Evolutionary conservation across 2,888 invertebrate species (phyloP).

Genomic region (Caenorhabditis sp.): DNA sequence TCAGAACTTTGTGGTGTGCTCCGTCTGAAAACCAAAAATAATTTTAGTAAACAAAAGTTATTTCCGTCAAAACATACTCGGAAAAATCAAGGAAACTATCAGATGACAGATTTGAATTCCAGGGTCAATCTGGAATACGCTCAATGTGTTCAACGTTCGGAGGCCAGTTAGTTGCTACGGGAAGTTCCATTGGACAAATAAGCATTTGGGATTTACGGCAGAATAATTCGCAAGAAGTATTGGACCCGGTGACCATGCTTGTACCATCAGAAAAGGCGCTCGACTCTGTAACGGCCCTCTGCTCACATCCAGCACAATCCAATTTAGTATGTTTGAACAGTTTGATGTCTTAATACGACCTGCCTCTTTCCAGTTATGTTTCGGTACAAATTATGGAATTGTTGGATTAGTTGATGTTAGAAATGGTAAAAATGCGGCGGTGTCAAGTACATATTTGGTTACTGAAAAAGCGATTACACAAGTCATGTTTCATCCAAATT

Average conservation of each 20-base stretch:
- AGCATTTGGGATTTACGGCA: slow-evolving; percentile 36
- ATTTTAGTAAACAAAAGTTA: too few relatives aligned
- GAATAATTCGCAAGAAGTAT: slow-evolving; percentile 5
- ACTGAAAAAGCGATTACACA: slow-evolving; percentile 27
- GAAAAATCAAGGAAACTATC: too few relatives aligned
- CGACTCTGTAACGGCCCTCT: slow-evolving; percentile 56
- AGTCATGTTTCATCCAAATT: slow-evolving; percentile 58
- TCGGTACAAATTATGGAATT: slow-evolving; percentile 45
- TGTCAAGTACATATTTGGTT: slow-evolving; percentile 28
- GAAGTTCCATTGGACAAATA: slow-evolving; percentile 34
- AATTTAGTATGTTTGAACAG: slow-evolving; percentile 48
- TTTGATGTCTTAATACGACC: background rate
- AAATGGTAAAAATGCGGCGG: slow-evolving; percentile 10
- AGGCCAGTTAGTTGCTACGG: slow-evolving; percentile 22
- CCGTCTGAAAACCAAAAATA: too few relatives aligned
- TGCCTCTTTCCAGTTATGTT: slow-evolving; percentile 31
- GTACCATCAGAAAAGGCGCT: slow-evolving; percentile 43
- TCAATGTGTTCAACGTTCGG: slow-evolving; percentile 33
- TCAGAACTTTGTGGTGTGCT: too few relatives aligned
- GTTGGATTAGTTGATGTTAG: slow-evolving; percentile 39
- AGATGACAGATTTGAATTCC: background rate
- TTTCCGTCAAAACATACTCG: too few relatives aligned
- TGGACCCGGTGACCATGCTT: slow-evolving; percentile 17
- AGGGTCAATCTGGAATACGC: slow-evolving; percentile 32
- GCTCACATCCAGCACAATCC: slow-evolving; percentile 61